These are phyloP conservation scores for Drosophila sordidapex DNA, from an alignment of 2,888 invertebrate genomes.

Conservation along the genomic window DNA sequence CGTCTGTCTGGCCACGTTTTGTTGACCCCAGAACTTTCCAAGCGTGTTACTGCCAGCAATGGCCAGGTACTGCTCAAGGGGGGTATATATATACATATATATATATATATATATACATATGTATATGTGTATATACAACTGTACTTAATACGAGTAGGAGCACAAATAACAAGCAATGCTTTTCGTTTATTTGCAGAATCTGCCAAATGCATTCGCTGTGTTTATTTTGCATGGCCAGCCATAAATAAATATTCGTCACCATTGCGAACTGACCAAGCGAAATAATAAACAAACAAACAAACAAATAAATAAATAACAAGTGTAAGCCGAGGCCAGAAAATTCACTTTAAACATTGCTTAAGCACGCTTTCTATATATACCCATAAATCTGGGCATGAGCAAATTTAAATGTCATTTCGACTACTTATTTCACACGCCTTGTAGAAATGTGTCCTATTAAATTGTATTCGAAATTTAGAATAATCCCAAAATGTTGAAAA, in stretches of 20 bases:
- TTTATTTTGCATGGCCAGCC: constrained; percentile 38
- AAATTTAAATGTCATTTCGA: background rate
- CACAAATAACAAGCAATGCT: constrained; percentile 39
- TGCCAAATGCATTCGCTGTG: constrained; percentile 35
- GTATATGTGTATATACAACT: background rate
- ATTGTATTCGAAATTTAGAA: no score
- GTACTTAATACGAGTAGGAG: constrained; percentile 22
- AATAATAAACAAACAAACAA: constrained; percentile 1
- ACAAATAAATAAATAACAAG: background rate
- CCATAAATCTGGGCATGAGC: background rate
- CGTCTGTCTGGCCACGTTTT: constrained; percentile 59
- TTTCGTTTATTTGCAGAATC: constrained; percentile 48
- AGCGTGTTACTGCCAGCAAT: constrained; percentile 52
- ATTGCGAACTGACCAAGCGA: constrained; percentile 5
- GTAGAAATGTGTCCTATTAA: background rate
- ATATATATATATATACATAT: background rate
- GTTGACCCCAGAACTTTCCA: constrained; percentile 67
- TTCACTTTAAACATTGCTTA: constrained; percentile 2
- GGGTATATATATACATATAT: no score
- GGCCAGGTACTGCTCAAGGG: background rate
- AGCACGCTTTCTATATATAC: constrained; percentile 1
- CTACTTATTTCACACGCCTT: background rate
- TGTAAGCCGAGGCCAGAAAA: constrained; percentile 5
- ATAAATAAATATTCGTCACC: constrained; percentile 42
- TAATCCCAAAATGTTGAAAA: no score